Conservation (phyloP, 1,140 invertebrate species). For the Aethina tumida region DNA sequence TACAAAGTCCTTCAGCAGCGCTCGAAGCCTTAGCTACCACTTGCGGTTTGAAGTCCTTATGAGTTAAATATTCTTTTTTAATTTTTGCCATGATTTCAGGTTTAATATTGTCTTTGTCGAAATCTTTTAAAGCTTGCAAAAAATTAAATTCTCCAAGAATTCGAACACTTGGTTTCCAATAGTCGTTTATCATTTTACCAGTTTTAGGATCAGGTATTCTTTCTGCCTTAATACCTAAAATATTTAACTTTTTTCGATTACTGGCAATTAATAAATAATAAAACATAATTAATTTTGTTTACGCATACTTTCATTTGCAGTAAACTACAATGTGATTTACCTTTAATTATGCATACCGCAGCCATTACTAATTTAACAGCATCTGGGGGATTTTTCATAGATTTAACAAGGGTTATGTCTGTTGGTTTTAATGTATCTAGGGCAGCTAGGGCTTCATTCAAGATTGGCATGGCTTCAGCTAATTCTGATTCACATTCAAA, state of each 20-base stretch:
- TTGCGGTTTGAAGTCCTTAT: conserved; percentile 79
- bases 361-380: conserved; percentile 91
- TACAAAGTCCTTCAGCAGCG: conserved; percentile 78
- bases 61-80: conserved; percentile 69
- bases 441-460: conserved; percentile 73
- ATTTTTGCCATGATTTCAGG: conserved; percentile 71
- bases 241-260: conserved; percentile 43
- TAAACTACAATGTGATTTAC: no score
- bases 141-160: conserved; percentile 85
- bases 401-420: conserved; percentile 91
- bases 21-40: conserved; percentile 84
- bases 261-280: background rate
- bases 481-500: conserved; percentile 87
- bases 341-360: conserved; percentile 81
- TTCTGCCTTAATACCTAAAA: conserved; percentile 73
- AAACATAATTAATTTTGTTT: no score
- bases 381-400: conserved; percentile 95
- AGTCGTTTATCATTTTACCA: conserved; percentile 76
- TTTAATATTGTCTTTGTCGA: conserved; percentile 88
- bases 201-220: conserved; percentile 66
- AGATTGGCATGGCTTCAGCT: conserved; percentile 76
- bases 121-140: conserved; percentile 71
- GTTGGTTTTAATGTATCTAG: conserved; percentile 87
- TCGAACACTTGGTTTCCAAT: conserved; percentile 75
- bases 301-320: background rate